phyloP scores from a whole-genome alignment of 2,888 invertebrate genomes.

The Parelbella ahira region DNA sequence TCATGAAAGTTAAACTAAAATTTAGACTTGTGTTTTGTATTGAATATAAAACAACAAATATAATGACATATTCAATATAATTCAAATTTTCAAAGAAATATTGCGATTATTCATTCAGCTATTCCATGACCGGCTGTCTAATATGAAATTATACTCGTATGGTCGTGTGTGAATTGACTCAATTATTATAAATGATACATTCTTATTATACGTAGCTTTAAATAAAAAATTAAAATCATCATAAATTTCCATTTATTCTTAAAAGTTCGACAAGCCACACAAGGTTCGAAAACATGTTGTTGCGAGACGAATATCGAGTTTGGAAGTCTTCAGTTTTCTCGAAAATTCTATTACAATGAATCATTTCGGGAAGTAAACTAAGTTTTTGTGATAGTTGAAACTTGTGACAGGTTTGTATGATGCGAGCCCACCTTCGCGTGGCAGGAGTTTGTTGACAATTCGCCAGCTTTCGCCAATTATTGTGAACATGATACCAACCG shows the following conservation, averaged over 20 bases:
- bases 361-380: constrained; percentile 5
- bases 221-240: not conserved
- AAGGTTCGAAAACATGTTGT: constrained; percentile 22
- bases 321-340: constrained; percentile 7
- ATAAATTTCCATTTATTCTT: constrained; percentile 4
- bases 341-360: constrained; percentile 12
- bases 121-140: too few species aligned
- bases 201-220: not conserved
- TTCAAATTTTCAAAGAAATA: too few species aligned
- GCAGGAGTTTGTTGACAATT: constrained; percentile 8
- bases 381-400: constrained; percentile 5
- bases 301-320: constrained; percentile 16
- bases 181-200: too few species aligned
- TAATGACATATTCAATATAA: too few species aligned
- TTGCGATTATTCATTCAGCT: too few species aligned
- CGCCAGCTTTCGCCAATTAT: not conserved
- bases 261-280: constrained; percentile 15
- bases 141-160: too few species aligned
- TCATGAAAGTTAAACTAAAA: too few species aligned
- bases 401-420: constrained; percentile 7
- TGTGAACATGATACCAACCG: too few species aligned
- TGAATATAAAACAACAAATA: too few species aligned
- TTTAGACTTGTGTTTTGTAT: too few species aligned
- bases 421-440: constrained; percentile 5
- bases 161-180: too few species aligned